phyloP scores from a whole-genome alignment of 2,113 vertebrate genomes.

The Bubo bubo region DNA sequence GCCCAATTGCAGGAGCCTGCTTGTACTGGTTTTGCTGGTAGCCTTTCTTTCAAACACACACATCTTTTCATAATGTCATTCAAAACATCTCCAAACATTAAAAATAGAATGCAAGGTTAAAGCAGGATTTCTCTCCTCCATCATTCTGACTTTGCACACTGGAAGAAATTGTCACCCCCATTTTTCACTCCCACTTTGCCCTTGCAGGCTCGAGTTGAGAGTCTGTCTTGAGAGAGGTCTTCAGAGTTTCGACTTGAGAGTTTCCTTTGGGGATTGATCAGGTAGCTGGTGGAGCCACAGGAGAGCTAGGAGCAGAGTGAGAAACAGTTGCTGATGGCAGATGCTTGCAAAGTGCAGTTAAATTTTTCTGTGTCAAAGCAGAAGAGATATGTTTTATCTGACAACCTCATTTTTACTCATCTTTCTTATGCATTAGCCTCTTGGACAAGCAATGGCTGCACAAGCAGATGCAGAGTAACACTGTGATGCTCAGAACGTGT shows the following conservation, averaged over 20 bases:
- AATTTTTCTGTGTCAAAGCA: not conserved
- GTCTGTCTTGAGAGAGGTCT: not conserved
- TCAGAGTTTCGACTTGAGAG: not conserved
- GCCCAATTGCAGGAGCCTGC: not conserved
- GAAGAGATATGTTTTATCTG: not conserved
- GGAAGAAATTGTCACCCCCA: not conserved
- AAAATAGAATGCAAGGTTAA: not conserved
- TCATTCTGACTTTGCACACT: not conserved
- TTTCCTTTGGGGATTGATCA: not conserved
- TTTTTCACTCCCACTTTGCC: not conserved
- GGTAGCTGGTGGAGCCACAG: not conserved
- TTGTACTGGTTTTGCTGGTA: not conserved
- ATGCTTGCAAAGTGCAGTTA: not conserved
- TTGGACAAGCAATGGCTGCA: not conserved
- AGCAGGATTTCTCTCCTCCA: not conserved
- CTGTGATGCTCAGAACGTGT: not conserved
- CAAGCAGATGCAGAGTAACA: not conserved
- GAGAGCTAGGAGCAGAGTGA: not conserved
- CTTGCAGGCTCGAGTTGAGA: not conserved
- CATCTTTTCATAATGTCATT: not conserved
- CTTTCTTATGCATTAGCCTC: not conserved
- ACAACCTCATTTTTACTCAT: not conserved
- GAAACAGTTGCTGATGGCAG: not conserved
- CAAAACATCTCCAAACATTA: not conserved
- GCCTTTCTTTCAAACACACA: not conserved